These are phyloP conservation scores for Pedicia rivosa DNA, from an alignment of 2,888 invertebrate genomes.

Conservation along the genomic window DNA sequence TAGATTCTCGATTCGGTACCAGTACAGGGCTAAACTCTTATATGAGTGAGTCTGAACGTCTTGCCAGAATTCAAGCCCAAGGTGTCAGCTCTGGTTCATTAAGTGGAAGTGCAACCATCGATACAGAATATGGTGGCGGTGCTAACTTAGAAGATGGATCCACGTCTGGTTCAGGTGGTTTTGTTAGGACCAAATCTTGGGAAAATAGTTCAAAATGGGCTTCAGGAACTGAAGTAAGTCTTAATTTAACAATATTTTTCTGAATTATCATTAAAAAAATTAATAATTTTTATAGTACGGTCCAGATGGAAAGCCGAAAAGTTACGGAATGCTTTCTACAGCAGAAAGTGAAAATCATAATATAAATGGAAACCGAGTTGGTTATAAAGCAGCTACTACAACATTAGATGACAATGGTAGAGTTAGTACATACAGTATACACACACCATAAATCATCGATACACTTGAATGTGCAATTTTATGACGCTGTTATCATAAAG, in stretches of 20 bases:
- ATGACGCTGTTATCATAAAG: no score
- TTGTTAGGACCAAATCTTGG: conserved; percentile 26
- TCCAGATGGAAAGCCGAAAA: conserved; percentile 24
- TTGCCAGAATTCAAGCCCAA: conserved; percentile 23
- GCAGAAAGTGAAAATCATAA: conserved; percentile 30
- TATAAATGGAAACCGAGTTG: conserved; percentile 36
- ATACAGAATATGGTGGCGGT: conserved; percentile 9
- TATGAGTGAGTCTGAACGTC: conserved; percentile 24
- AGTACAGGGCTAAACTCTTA: conserved; percentile 18
- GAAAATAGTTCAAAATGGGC: conserved; percentile 31
- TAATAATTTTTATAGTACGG: conserved; percentile 18
- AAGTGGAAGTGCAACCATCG: conserved; percentile 17
- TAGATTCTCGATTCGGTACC: conserved; percentile 5
- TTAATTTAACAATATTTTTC: background rate
- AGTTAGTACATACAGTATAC: conserved; percentile 37
- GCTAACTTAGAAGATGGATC: conserved; percentile 8
- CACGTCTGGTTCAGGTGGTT: conserved; percentile 12
- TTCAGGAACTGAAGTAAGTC: conserved; percentile 25
- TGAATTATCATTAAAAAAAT: background rate
- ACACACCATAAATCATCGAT: conserved; percentile 16
- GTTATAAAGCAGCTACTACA: conserved; percentile 37
- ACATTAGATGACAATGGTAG: conserved; percentile 47
- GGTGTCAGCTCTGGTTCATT: conserved; percentile 16
- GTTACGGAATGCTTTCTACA: conserved; percentile 27
- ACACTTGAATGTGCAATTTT: no score